Evolutionary conservation across 2,797 vertebrate genomes (phyloP), one percentile per base, ranked within the genome.

Genomic region (Gallirallus australis): DNA sequence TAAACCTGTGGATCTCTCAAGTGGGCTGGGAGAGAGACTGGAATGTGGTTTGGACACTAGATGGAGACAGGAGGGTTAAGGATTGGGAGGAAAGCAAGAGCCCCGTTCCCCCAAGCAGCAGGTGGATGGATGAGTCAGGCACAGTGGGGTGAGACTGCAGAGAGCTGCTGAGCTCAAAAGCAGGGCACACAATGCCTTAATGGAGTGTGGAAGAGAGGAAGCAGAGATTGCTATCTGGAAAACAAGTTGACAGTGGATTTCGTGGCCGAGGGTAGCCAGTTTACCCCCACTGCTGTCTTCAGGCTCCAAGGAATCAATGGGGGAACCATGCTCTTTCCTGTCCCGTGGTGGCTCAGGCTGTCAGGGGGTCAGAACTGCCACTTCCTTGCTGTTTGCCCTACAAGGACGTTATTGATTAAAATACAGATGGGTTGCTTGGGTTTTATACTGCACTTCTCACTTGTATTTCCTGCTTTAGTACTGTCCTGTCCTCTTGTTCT

Each of bases 31-130:
- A 66, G 64, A 53, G 60, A 77, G 77, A 19, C 52, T 1, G 1
- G 14, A 48, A 27, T 30, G 57, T 15, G 31, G 4, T 48, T 60
- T 69, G 93, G 86, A 87, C 95, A 37, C 95, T 91, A 97, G 96
- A 63, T 91, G 94, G 97, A 96, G 96, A 96, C 90, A 94, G 48
- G 86, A 91, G 86, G 68, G 81, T 73, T 82, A 42, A 80, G 65
- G 84, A 95, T 72, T 31, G 48, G 9, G 21, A 12, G 1, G 3
- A 28, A 15, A 69, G 35, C 3, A 3, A 39, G n/a, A 56, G 7
- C 1, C 7, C 30, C 17, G 52, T 17, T 87, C 47, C 35, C 47
- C 35, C 15, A 12, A 17, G 39, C 84, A 73, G 84, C 20, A 13
- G 33, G 27, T 14, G 63, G 30, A 17, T 19, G 21, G 30, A 17